Base-by-base conservation (phyloP, 2,797 vertebrate genomes). In the Tenualosa ilisha region DNA sequence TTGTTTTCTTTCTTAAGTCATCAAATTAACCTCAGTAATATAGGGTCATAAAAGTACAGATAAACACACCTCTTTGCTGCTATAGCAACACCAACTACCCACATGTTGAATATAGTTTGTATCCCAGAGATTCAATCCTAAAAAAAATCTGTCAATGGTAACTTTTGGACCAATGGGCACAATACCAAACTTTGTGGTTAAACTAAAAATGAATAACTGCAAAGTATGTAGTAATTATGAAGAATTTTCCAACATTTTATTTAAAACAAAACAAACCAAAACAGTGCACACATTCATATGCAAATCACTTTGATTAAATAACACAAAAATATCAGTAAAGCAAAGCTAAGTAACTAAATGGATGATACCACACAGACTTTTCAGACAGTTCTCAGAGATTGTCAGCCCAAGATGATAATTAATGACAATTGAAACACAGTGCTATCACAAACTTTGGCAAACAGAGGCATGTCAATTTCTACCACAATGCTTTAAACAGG, bases 371-470 rank as follows among this genome's bases (percentile, higher is more conserved):
- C 15, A 40, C 37, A 68, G 63, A 68, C 63, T 37, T 68, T 12
- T 26, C 61, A 65, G 61, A 65, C 6, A 59, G 17, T 20, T 59
- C 22, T 20, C 3, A 75, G 68, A 40, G 68, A 75, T 75, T 75
- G 37, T 75, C 31, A 7, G 37, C 20, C 15, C 31, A 75, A 37
- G 15, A 37, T 43, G 40, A 43, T 75, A 75, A 31, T 75, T 75
- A 75, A 31, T 75, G 68, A 40, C 37, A 75, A 40, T 37, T 75
- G 13, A 75, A 17, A 75, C 53, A 81, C 54, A 81, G 82, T 56
- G 54, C 51, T 53, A 82, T 13, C 51, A 82, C 51, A 37, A 37
- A 82, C 24, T 9, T 59, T 53, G 51, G 82, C 51, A 56, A 53
- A 54, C 12, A 53, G 26, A 54, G 17, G 51, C 82, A 37, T 11